Evolutionary conservation across 1,140 invertebrate species (phyloP), one percentile per base, ranked within the genome.

Genomic region (Neotoxoptera formosana): DNA sequence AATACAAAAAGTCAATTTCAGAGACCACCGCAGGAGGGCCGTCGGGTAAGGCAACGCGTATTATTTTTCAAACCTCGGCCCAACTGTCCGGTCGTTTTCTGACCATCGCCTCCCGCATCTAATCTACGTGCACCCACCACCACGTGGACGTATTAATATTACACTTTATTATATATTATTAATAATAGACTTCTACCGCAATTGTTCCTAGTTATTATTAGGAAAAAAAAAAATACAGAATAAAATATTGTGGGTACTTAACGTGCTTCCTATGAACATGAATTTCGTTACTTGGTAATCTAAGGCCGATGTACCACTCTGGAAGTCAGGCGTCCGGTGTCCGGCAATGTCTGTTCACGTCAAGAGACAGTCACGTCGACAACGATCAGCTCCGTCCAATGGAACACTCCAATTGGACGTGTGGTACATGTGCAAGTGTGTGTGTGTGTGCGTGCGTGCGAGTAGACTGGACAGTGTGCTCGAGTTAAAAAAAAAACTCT

Each of bases 51-150:
- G 86, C 86, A 87, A 87, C 86, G 86, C 86, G 86, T 30, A 87
- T 87, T 87, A 48, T 87, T 87, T 87, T 87, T 87, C 86, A 87
- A 87, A 87, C 86, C 86, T 51, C 47, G 86, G 86, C 86, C 86
- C 86, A 87, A 87, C 86, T 87, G 86, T 87, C 30, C 30, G 47
- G 45, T 87, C n/a, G 30, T 48, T 34, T 41, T 41, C 21, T 25
- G 8, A 45, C 23, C 41, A 84, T 84, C 23, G 11, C 23, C 11
- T 25, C 45, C 1, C 41, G n/a, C 60, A 17, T 7, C 14, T 14
- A 2, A n/a, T n/a, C 60, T 14, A 67, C 30, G n/a, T 76, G 14
- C n/a, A n/a, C n/a, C n/a, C 17, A 67, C 60, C 14, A 67, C 23
- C 83, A 45, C 21, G 23, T 41, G 36, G 20, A 45, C 23, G 23